Base-by-base conservation (phyloP, 2,797 vertebrate species). In the Typhlichthys subterraneus region DNA sequence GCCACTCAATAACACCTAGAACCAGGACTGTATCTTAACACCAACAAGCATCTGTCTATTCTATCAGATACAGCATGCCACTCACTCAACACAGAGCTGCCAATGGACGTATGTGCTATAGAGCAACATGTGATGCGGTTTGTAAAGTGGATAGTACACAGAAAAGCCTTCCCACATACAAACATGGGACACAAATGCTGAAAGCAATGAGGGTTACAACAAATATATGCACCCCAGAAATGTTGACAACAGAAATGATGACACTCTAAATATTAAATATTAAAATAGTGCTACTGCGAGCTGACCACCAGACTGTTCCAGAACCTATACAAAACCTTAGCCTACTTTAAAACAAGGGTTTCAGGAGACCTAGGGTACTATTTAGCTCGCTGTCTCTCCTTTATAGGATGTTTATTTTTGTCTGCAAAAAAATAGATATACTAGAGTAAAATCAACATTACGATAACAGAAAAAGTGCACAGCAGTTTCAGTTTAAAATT, bases 21-120 rank as follows among this genome's bases (percentile, higher is more conserved):
- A 75, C 76, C 58, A 77, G 75, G 73, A 81, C 77, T 81, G 65
- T 77, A 79, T 85, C 84, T 85, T 84, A 88, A 88, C 80, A 91
- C 80, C 85, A 85, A 88, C 87, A 87, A 86, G 81, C 83, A 88
- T 87, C 78, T 86, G 84, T 87, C 86, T 76, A 75, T 77, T 84
- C 81, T 65, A 82, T 89, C 85, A 78, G 63, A 73, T 68, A 76
- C 84, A 72, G 84, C 70, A 74, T 75, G 83, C 76, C 82, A 86
- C 61, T 82, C 76, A 84, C 69, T 84, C 81, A 72, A 61, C 73
- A 53, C 29, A 60, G 67, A 76, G 72, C 53, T 69, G 81, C 31
- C 65, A 23, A 74, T 67, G 70, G 63, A 57, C 75, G 42, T 68
- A 9, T 17, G 58, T 70, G 56, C 67, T 67, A 68, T 84, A 66